Conservation (phyloP, 2,888 invertebrate genomes). For the Anthoptus insignis region DNA sequence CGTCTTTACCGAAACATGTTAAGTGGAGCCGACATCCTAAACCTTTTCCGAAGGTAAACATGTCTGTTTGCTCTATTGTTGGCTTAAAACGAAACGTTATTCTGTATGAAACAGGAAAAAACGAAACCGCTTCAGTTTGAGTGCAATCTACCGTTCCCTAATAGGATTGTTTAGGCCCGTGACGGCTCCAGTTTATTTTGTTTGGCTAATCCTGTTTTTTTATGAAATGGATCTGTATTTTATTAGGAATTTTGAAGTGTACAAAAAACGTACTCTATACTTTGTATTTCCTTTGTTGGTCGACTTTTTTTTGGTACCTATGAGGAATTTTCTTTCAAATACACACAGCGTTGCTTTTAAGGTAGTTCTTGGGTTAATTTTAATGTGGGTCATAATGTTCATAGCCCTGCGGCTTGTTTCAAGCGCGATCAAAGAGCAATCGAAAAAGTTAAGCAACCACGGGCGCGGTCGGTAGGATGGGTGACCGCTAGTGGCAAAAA, state of each 20-base stretch:
- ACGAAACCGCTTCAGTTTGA: conserved; percentile 51
- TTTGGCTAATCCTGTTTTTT: conserved; percentile 55
- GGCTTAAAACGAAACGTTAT: conserved; percentile 63
- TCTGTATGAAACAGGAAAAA: conserved; percentile 51
- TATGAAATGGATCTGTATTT: conserved; percentile 36
- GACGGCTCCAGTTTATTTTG: conserved; percentile 15
- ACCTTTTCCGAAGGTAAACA: conserved; percentile 72
- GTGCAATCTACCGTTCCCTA: conserved; percentile 72
- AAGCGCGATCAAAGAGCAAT: too few species aligned
- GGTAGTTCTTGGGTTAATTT: too few species aligned
- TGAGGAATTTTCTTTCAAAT: too few species aligned
- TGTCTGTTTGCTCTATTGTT: conserved; percentile 67
- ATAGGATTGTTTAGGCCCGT: conserved; percentile 62
- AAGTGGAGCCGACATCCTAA: conserved; percentile 65
- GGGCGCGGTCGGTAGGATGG: too few species aligned
- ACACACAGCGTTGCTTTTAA: too few species aligned
- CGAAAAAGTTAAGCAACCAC: too few species aligned
- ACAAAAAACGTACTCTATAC: not conserved
- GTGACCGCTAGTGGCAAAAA: too few species aligned
- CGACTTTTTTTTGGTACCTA: too few species aligned
- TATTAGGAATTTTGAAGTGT: not conserved
- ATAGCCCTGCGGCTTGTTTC: too few species aligned
- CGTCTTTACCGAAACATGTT: conserved; percentile 55
- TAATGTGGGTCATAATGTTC: too few species aligned
- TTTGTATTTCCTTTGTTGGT: too few species aligned